These are phyloP conservation scores for Planiliza haematocheilus DNA, from an alignment of 2,113 vertebrate genomes.

Conservation along the genomic window DNA sequence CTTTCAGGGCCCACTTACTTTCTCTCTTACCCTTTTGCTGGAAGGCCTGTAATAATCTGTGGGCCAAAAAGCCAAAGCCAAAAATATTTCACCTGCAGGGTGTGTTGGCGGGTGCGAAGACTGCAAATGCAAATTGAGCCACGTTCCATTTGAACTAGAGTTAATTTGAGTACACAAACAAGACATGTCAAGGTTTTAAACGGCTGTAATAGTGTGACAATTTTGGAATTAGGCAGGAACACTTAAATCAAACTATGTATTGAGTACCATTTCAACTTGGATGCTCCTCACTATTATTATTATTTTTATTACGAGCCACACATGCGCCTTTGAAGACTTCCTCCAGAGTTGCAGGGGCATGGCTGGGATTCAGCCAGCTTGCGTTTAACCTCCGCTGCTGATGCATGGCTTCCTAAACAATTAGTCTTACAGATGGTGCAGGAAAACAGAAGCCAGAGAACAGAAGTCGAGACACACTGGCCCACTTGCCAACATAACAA, in stretches of 20 bases:
- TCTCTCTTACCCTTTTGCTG: constrained; percentile 5
- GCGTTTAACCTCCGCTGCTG: constrained; percentile 17
- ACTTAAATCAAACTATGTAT: constrained; percentile 39
- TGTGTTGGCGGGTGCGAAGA: not conserved
- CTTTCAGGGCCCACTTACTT: not conserved
- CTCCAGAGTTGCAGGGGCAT: constrained; percentile 1
- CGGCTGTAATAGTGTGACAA: constrained; percentile 1
- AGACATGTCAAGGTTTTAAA: constrained; percentile 10
- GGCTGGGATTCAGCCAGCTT: constrained; percentile 1
- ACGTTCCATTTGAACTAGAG: constrained; percentile 16
- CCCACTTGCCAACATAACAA: constrained; percentile 5
- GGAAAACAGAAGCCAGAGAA: not conserved
- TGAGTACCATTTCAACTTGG: constrained; percentile 38
- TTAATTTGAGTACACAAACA: not conserved
- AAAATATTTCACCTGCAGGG: constrained; percentile 52
- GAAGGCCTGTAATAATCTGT: constrained; percentile 25
- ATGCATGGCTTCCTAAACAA: constrained; percentile 44
- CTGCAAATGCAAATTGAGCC: not conserved
- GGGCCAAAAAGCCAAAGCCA: constrained; percentile 32
- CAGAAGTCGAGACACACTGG: constrained; percentile 9
- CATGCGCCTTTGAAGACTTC: constrained; percentile 6
- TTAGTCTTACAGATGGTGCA: constrained; percentile 30
- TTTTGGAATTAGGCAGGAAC: constrained; percentile 9
- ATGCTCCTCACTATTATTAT: constrained; percentile 21
- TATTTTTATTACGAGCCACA: not conserved